These are phyloP conservation scores for Gavialis gangeticus DNA, from an alignment of 2,113 vertebrate species.

Conservation along the genomic window DNA sequence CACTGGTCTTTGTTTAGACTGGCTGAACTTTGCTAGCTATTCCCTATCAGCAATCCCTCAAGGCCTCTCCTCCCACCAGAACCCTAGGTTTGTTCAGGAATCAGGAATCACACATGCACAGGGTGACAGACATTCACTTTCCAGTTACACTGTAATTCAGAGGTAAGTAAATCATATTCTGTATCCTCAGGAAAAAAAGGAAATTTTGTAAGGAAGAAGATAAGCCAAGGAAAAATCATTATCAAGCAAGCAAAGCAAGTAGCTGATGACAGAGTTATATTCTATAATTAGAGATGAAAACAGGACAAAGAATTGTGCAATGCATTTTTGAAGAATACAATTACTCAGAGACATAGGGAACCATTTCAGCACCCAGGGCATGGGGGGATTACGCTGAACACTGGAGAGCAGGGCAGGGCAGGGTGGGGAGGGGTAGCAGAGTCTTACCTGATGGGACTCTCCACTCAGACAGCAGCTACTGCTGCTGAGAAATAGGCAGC, in stretches of 20 bases:
- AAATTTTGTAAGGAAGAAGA: neutral
- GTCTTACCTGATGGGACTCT: no score
- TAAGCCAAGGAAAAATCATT: neutral
- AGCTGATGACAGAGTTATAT: neutral
- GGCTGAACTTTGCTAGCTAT: neutral
- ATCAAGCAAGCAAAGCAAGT: neutral
- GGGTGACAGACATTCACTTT: neutral
- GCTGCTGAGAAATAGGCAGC: no score
- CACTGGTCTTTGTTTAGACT: neutral
- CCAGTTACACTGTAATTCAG: neutral
- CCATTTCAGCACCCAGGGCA: neutral
- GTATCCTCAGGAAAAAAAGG: neutral
- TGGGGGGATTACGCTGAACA: no score
- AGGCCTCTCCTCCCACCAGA: no score
- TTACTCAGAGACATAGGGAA: neutral
- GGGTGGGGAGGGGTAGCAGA: no score
- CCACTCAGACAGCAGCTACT: no score
- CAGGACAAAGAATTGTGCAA: neutral
- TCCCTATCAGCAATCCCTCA: no score
- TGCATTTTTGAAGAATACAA: neutral
- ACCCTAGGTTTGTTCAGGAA: neutral
- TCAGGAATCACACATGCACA: neutral
- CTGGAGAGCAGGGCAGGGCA: no score
- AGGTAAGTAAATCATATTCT: neutral
- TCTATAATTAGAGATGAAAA: fast-evolving